Base-by-base conservation (phyloP, 1,140 invertebrate genomes). In the Calliphora vicina region DNA sequence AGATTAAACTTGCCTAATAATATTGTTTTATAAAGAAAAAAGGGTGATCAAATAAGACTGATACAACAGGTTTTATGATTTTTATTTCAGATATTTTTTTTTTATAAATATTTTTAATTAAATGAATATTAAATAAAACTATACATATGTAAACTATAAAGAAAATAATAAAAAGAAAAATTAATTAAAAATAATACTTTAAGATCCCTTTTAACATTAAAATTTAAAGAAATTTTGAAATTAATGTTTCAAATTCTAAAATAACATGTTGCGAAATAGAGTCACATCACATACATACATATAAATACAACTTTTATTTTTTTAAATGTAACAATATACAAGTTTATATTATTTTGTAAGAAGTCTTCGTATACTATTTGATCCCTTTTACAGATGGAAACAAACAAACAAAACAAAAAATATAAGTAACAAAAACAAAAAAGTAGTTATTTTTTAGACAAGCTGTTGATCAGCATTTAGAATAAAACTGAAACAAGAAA, bases 11-110 rank as follows among this genome's bases (percentile, higher is more conserved):
- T 61, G 45, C 45, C 80, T 57, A 23, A 61, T 29, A n/a, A 81
- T 67, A 27, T 57, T 45, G 26, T 81, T 27, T 61, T 27, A 57
- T 67, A 81, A 25, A 45, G 13, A 73, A 72, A 82, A 82, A 82
- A 73, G n/a, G 57, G 81, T 45, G 67, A 82, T 82, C 72, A 72
- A 74, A 43, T 81, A 57, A 81, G 45, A 81, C 45, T 61, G 80
- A 67, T 67, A 45, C 35, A 35, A 35, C 74, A 78, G 74, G 35
- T 78, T 78, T 78, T 78, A 78, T 78, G n/a, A 78, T 42, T 67
- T 82, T 27, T 71, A 67, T 23, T 67, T 1, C 61, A 23, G 61
- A 23, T 82, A 43, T 72, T 29, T 82, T 72, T 45, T 82, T 43
- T 43, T 42, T 43, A n/a, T 20, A 67, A 67, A 25, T 20, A 67